Evolutionary conservation across 2,797 vertebrate genomes (phyloP).

Genomic region (Urophycis tenuis): DNA sequence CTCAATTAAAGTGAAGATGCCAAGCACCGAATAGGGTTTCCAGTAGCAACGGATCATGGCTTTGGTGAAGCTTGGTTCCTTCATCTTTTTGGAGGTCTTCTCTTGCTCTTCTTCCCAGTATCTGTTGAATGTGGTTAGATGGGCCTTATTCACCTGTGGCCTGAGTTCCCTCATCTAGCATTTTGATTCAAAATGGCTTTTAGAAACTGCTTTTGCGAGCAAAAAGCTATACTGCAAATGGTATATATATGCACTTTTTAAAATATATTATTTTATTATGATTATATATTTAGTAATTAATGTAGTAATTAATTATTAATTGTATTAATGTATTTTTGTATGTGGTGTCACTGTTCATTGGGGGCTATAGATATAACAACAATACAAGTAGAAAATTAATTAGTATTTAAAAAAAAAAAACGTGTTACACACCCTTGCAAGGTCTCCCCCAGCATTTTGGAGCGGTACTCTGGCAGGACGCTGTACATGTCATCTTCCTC

Average conservation of each 20-base stretch:
- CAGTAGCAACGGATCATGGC: slow-evolving; percentile 85
- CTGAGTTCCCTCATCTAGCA: not conserved
- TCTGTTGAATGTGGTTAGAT: slow-evolving; percentile 53
- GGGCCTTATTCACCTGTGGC: not conserved
- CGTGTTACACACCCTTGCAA: slow-evolving; percentile 80
- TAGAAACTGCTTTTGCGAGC: not conserved
- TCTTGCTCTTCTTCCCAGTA: slow-evolving; percentile 83
- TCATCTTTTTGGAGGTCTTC: slow-evolving; percentile 73
- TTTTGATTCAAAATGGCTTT: not conserved
- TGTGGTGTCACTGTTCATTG: no score
- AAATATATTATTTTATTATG: no score
- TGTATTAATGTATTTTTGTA: no score
- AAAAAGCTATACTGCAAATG: no score
- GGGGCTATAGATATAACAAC: no score
- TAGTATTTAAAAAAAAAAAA: no score
- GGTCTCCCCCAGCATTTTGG: slow-evolving; percentile 80
- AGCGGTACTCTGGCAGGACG: slow-evolving; percentile 84
- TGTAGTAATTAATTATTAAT: no score
- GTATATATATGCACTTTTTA: no score
- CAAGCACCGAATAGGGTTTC: slow-evolving; percentile 82
- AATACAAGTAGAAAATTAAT: no score
- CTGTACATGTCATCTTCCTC: slow-evolving; percentile 94
- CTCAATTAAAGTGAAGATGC: slow-evolving; percentile 84
- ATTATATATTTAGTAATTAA: no score
- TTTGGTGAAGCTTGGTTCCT: slow-evolving; percentile 73